Percentiles rank a stretch among this genome's conserved stretches.
Conservation (phyloP, 2,888 invertebrate species). For the Lycocerus yunnanus region DNA sequence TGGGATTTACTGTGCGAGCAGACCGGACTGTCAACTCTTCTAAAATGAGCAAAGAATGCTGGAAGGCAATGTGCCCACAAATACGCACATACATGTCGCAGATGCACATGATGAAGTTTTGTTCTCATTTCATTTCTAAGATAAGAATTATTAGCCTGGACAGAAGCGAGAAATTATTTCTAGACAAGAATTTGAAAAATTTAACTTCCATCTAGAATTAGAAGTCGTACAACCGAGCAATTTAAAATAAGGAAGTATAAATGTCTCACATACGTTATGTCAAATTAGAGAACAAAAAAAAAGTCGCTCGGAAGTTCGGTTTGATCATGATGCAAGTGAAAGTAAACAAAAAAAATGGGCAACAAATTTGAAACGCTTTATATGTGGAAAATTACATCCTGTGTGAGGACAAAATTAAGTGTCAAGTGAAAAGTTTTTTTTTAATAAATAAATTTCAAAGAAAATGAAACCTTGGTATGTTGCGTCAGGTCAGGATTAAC, state of each 20-base stretch:
- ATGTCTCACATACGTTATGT: background rate
- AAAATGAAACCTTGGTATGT: background rate
- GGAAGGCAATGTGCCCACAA: slow-evolving; percentile 25
- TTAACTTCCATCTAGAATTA: background rate
- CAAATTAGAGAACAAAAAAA: background rate
- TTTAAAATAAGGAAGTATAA: background rate
- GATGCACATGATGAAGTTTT: slow-evolving; percentile 21
- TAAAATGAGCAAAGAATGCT: slow-evolving; percentile 20
- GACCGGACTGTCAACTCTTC: slow-evolving; percentile 22
- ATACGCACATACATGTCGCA: slow-evolving; percentile 23
- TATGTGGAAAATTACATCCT: background rate
- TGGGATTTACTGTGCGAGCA: slow-evolving; percentile 9
- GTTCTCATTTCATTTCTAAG: slow-evolving; percentile 25
- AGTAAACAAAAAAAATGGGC: background rate
- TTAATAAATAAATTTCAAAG: background rate
- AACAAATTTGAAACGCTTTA: background rate
- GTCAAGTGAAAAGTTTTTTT: background rate
- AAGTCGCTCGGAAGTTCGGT: background rate
- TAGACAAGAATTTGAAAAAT: slow-evolving; percentile 4
- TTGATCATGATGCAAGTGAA: background rate
- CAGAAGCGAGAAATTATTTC: slow-evolving; percentile 16
- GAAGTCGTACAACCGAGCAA: background rate
- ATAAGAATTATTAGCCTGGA: slow-evolving; percentile 20
- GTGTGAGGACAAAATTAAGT: background rate
- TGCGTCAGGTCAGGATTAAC: background rate